phyloP scores from a whole-genome alignment of 2,797 vertebrate genomes.

The Poeciliopsis presidionis region DNA sequence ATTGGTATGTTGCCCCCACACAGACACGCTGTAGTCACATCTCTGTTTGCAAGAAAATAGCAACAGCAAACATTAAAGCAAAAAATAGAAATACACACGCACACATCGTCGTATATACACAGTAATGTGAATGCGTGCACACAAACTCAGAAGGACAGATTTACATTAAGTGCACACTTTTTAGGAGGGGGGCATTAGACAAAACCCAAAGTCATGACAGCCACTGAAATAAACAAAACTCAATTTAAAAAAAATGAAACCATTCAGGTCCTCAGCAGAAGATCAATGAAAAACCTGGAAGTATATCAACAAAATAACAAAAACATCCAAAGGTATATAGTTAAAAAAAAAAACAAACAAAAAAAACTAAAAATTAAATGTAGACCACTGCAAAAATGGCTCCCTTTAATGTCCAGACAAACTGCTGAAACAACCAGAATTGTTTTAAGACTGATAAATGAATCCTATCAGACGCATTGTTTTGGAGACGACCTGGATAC shows the following conservation, averaged over 20 bases:
- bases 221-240: constrained; percentile 31
- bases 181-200: constrained; percentile 60
- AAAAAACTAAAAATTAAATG: constrained; percentile 10
- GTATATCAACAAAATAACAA: constrained; percentile 38
- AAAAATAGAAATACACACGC: constrained; percentile 46
- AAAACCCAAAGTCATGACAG: constrained; percentile 52
- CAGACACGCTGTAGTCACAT: constrained; percentile 63
- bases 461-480: constrained; percentile 2
- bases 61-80: constrained; percentile 67
- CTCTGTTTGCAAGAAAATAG: constrained; percentile 60
- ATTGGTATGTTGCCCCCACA: constrained; percentile 65
- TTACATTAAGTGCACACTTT: constrained; percentile 75
- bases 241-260: constrained; percentile 14
- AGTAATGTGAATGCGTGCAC: constrained; percentile 57
- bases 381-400: constrained; percentile 37
- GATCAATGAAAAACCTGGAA: constrained; percentile 39
- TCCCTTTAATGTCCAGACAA: constrained; percentile 21
- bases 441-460: constrained; percentile 37
- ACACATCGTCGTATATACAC: constrained; percentile 61
- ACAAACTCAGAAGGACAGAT: constrained; percentile 60
- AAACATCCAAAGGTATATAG: constrained; percentile 3
- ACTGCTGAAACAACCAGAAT: not conserved
- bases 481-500: not conserved
- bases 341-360: not conserved
- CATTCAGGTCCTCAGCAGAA: constrained; percentile 40